Evolutionary conservation across 2,113 vertebrate genomes (phyloP), one percentile per base, ranked within the genome.

Genomic region (Ciconia boyciana): DNA sequence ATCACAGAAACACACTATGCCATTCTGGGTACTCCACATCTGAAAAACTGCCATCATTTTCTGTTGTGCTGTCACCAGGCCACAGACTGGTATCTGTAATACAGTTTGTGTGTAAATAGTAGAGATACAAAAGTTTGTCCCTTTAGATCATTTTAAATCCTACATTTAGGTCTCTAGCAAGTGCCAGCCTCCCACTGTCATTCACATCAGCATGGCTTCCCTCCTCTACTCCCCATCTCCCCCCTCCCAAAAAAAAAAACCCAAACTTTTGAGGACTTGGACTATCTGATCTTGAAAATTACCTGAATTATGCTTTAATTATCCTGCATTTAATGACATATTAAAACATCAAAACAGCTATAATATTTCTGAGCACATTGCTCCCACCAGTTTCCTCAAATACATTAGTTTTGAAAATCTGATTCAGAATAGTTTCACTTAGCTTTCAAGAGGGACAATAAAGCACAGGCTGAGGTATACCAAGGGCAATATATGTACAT

Each of bases 301-400:
- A 95, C 62, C 41, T 32, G 10, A 92, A 93, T 94, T 82, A 78
- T 6, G 8, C 31, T 94, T 94, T 66, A 95, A 95, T 95, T 92
- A 93, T 83, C 96, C 74, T 89, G 44, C 36, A 91, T 93, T 94
- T 89, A 85, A 95, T 86, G 26, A 41, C 79, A 84, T 88, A 96
- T 61, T 93, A 95, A 95, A 91, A 84, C 89, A 72, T 77, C 80
- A 85, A 68, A 95, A 93, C n/a, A n/a, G n/a, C 69, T 85, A 89
- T 62, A 92, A 89, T 85, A 65, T 83, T 96, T 96, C 65, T 91
- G 83, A 95, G 95, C 49, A 66, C 55, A 76, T 60, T 58, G 78
- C 83, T 96, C 75, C 70, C 65, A 86, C 52, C 22, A 65, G n/a
- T 85, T 94, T 86, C 83, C 83, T 96, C 65, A 90, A 93, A 94